phyloP scores from a whole-genome alignment of 1,140 invertebrate species.

The Drosophila mayri region DNA sequence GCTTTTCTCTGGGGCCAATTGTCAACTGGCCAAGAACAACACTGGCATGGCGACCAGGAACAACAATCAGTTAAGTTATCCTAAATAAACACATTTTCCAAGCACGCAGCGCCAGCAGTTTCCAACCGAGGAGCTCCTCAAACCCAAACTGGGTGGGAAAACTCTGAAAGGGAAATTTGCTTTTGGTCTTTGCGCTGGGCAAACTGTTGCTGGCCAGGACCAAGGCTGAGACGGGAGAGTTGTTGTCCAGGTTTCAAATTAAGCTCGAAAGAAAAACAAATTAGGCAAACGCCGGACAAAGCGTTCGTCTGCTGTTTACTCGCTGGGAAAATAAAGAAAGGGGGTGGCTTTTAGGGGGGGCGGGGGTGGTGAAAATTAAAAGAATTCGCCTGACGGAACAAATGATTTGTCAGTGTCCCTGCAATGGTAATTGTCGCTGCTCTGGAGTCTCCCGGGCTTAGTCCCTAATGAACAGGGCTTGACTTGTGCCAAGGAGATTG shows the following conservation, averaged over 20 bases:
- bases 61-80: slow-evolving; percentile 74
- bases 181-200: slow-evolving; percentile 60
- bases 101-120: slow-evolving; percentile 68
- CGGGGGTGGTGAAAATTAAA: not conserved
- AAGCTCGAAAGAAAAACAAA: slow-evolving; percentile 82
- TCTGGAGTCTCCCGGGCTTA: not conserved
- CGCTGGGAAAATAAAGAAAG: slow-evolving; percentile 1
- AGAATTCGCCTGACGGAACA: slow-evolving; percentile 38
- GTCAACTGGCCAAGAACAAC: slow-evolving; percentile 64
- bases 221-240: slow-evolving; percentile 14
- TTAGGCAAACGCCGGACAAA: slow-evolving; percentile 76
- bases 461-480: slow-evolving; percentile 14
- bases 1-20: slow-evolving; percentile 52
- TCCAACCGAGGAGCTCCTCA: slow-evolving; percentile 5
- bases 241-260: slow-evolving; percentile 73
- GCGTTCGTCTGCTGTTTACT: slow-evolving; percentile 71
- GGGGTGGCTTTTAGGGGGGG: too few species aligned
- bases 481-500: slow-evolving; percentile 37
- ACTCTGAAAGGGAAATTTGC: slow-evolving; percentile 58
- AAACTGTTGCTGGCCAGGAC: slow-evolving; percentile 68
- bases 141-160: slow-evolving; percentile 2
- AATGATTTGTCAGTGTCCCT: slow-evolving; percentile 48
- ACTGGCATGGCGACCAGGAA: slow-evolving; percentile 18
- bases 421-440: slow-evolving; percentile 29
- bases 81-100: slow-evolving; percentile 82